Conservation (phyloP, 2,113 vertebrate species). For the Rana temporaria region DNA sequence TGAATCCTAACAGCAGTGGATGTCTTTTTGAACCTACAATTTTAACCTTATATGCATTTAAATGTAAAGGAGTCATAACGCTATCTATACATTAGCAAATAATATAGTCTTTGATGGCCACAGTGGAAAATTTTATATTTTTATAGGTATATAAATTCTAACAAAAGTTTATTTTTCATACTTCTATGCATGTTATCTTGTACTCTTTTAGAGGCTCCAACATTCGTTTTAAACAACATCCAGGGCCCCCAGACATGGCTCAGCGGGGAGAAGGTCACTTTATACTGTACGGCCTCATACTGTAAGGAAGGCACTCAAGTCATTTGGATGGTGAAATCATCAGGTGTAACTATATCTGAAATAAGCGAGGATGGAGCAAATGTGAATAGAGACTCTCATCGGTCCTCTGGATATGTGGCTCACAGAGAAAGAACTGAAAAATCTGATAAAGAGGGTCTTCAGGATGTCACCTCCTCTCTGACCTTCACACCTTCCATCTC, state of each 20-base stretch:
- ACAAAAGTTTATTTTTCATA: neutral
- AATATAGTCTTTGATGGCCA: too few relatives aligned
- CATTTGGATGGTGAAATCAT: neutral
- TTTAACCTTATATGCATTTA: too few relatives aligned
- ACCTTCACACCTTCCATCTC: slow-evolving; percentile 40
- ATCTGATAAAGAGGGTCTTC: slow-evolving; percentile 24
- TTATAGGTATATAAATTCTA: neutral
- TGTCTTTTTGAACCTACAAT: neutral
- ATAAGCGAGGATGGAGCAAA: neutral
- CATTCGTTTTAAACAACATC: slow-evolving; percentile 17
- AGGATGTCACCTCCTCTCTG: slow-evolving; percentile 33
- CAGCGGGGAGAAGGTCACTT: slow-evolving; percentile 30
- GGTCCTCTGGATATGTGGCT: neutral
- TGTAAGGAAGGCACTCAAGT: slow-evolving; percentile 7
- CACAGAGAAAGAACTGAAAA: slow-evolving; percentile 15
- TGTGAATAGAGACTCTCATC: neutral
- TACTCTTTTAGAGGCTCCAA: neutral
- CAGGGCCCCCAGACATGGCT: slow-evolving; percentile 35
- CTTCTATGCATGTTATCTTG: neutral
- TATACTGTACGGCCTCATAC: slow-evolving; percentile 27
- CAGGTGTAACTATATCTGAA: neutral
- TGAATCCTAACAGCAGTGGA: neutral
- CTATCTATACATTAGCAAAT: too few relatives aligned
- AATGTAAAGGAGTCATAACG: too few relatives aligned
- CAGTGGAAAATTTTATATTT: neutral